Percentiles rank a stretch among this genome's conserved stretches.
These are phyloP conservation scores for Meteorus cinctellus DNA, from an alignment of 2,888 invertebrate genomes.

Conservation along the genomic window DNA sequence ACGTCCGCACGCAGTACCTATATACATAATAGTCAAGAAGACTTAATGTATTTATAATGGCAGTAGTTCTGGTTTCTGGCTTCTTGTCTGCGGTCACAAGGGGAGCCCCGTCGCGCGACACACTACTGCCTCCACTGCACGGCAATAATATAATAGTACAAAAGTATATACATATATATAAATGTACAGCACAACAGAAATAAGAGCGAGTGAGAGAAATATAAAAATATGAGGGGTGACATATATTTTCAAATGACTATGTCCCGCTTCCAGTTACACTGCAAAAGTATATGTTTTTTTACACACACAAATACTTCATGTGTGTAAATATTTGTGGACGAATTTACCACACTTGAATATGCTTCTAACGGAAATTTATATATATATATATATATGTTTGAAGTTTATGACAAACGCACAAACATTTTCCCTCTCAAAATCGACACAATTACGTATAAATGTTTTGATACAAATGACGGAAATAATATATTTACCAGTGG, in stretches of 20 bases:
- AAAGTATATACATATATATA: conserved; percentile 11
- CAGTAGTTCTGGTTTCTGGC: conserved; percentile 61
- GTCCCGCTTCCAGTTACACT: conserved; percentile 57
- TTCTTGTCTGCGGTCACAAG: conserved; percentile 40
- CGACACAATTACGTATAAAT: conserved; percentile 12
- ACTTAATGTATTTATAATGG: conserved; percentile 71
- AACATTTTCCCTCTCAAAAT: not conserved
- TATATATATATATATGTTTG: not conserved
- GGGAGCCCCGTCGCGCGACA: conserved; percentile 30
- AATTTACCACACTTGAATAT: not conserved
- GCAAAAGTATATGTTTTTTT: conserved; percentile 54
- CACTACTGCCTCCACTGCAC: conserved; percentile 40
- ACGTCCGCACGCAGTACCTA: conserved; percentile 3
- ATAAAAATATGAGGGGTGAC: conserved; percentile 59
- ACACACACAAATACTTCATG: not conserved
- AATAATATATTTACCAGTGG: conserved; percentile 22
- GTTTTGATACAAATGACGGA: conserved; percentile 24
- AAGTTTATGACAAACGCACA: conserved; percentile 13
- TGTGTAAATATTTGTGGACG: not conserved
- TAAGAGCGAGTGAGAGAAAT: conserved; percentile 19
- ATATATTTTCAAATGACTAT: conserved; percentile 69
- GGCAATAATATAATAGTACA: conserved; percentile 35
- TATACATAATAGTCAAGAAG: conserved; percentile 43
- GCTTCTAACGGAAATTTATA: not conserved
- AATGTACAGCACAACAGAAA: not conserved